phyloP scores from a whole-genome alignment of 64 coral and sea anemone genomes.

The Stichodactyla mertensii region DNA sequence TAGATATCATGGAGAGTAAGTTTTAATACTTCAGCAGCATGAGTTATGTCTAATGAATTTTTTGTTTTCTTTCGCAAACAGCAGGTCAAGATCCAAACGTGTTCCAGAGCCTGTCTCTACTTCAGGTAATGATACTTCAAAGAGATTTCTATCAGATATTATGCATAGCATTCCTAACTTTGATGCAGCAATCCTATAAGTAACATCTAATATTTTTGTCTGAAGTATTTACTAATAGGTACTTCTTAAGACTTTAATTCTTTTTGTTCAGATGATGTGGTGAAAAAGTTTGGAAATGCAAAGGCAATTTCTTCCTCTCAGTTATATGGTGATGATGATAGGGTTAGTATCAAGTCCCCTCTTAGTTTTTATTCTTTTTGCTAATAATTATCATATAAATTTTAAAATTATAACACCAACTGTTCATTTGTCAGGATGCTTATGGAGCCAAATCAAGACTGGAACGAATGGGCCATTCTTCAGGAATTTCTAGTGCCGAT shows the following conservation, averaged over 20 bases:
- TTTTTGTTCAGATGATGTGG: conserved; percentile 59
- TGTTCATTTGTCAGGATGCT: conserved; percentile 27
- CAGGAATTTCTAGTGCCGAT: conserved; percentile 79
- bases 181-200: too few relatives aligned
- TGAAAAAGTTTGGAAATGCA: conserved; percentile 97
- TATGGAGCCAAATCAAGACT: conserved; percentile 72
- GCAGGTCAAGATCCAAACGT: not conserved
- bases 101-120: not conserved
- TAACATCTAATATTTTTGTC: too few relatives aligned
- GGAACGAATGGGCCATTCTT: conserved; percentile 68
- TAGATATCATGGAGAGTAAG: too few relatives aligned
- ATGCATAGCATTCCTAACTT: not conserved
- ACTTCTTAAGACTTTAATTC: not conserved
- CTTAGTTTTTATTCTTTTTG: too few relatives aligned
- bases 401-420: not conserved
- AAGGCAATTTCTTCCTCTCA: conserved; percentile 95
- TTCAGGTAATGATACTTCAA: not conserved
- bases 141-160: not conserved
- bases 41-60: not conserved
- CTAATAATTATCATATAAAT: not conserved
- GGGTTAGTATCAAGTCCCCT: conserved; percentile 24
- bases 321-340: conserved; percentile 69
- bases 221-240: too few relatives aligned
- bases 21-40: too few relatives aligned
- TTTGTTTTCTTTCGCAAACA: not conserved